A percentile compares a stretch with the other conserved stretches of the same genome.
Conservation (phyloP, 2,888 invertebrate genomes). For the Cantharis rustica region DNA sequence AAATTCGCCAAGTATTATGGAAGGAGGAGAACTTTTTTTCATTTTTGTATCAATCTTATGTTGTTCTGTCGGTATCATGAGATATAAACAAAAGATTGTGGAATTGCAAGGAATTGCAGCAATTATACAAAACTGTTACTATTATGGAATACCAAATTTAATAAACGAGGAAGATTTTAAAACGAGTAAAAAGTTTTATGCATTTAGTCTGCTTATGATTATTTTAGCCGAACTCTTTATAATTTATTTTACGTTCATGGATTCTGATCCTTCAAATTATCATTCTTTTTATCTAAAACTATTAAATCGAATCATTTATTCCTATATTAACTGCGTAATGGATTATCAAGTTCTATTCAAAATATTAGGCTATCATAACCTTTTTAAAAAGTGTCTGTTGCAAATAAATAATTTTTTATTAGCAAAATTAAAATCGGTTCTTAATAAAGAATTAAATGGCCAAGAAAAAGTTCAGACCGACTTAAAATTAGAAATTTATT, state of each 20-base stretch:
- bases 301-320: background rate
- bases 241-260: background rate
- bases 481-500: background rate
- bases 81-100: background rate
- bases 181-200: background rate
- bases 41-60: background rate
- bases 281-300: background rate
- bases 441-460: background rate
- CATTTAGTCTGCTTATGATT: background rate
- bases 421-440: background rate
- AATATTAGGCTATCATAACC: background rate
- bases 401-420: background rate
- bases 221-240: background rate
- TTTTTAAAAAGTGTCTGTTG: background rate
- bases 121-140: background rate
- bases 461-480: background rate
- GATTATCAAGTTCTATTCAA: background rate
- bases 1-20: background rate
- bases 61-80: background rate
- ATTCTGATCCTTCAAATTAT: background rate
- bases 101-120: slow-evolving; percentile 1
- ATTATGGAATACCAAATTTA: background rate
- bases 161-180: background rate
- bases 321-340: background rate
- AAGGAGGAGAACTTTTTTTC: background rate